These are phyloP conservation scores for Nymphalis polychloros DNA, from an alignment of 2,888 invertebrate species.

Conservation along the genomic window DNA sequence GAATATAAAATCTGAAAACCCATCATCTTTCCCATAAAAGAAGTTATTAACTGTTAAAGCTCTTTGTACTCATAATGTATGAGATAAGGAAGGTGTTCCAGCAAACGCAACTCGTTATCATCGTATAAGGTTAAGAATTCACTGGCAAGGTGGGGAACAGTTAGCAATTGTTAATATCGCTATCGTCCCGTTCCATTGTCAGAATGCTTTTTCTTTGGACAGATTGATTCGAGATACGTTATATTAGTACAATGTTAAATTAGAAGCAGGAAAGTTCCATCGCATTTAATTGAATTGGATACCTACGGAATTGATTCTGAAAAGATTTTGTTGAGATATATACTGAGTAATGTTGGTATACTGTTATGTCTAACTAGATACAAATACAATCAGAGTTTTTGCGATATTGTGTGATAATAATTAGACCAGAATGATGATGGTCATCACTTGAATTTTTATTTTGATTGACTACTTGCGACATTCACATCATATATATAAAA, in stretches of 20 bases:
- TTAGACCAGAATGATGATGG: conserved; percentile 2
- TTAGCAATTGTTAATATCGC: conserved; percentile 72
- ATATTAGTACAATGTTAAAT: conserved; percentile 67
- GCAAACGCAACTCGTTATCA: conserved; percentile 29
- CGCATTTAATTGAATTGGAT: conserved; percentile 69
- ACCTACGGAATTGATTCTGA: conserved; percentile 68
- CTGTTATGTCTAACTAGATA: conserved; percentile 19
- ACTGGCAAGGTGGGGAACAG: conserved; percentile 62
- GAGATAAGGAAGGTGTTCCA: conserved; percentile 30
- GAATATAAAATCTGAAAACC: conserved; percentile 14
- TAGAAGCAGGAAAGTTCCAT: conserved; percentile 69
- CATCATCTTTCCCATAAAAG: conserved; percentile 17
- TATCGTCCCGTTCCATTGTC: conserved; percentile 69
- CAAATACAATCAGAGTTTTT: conserved; percentile 17
- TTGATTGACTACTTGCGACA: conserved; percentile 16
- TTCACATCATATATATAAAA: background rate
- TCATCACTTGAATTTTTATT: conserved; percentile 9
- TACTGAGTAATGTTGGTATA: conserved; percentile 55
- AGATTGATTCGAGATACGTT: conserved; percentile 70
- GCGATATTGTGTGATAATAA: conserved; percentile 3
- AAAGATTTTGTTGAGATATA: conserved; percentile 68
- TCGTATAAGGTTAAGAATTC: conserved; percentile 46
- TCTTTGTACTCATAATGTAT: conserved; percentile 22
- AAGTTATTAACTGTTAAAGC: conserved; percentile 22
- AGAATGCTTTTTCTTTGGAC: conserved; percentile 69